Conservation (phyloP, 2,888 invertebrate genomes). For the Alloplasta piceator region DNA sequence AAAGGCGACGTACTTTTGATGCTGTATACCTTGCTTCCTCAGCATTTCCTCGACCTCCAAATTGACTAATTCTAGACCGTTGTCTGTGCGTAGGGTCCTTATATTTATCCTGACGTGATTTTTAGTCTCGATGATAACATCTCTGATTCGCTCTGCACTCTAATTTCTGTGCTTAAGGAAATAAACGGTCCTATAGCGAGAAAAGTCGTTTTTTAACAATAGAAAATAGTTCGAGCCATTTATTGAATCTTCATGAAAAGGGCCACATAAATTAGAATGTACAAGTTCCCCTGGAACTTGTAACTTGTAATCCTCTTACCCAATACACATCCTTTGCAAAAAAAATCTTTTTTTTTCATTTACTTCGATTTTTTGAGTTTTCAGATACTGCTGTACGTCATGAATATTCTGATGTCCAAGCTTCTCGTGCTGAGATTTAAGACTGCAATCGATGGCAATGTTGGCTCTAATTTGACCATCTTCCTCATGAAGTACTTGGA, state of each 20-base stretch:
- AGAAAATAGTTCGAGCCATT: conserved; percentile 60
- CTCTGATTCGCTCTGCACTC: conserved; percentile 8
- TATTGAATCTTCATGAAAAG: conserved; percentile 54
- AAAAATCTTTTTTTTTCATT: not conserved
- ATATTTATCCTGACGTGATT: conserved; percentile 8
- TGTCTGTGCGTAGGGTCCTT: conserved; percentile 24
- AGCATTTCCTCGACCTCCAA: conserved; percentile 6
- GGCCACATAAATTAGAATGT: conserved; percentile 66
- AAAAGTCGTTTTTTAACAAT: conserved; percentile 64
- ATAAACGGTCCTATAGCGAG: conserved; percentile 56
- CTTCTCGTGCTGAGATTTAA: too few species aligned
- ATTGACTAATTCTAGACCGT: conserved; percentile 22
- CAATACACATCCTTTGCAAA: not conserved
- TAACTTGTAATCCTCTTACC: not conserved
- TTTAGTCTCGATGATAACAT: not conserved
- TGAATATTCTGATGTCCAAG: too few species aligned
- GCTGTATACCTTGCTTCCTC: too few species aligned
- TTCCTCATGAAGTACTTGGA: not conserved
- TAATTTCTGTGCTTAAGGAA: conserved; percentile 63
- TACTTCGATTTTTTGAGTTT: not conserved
- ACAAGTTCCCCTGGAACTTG: conserved; percentile 35
- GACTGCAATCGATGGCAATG: not conserved
- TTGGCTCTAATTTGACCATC: not conserved
- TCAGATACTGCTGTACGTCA: too few species aligned
- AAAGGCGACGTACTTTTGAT: conserved; percentile 8